Conservation (phyloP, 1,140 invertebrate species). For the Eriocheir sinensis region DNA sequence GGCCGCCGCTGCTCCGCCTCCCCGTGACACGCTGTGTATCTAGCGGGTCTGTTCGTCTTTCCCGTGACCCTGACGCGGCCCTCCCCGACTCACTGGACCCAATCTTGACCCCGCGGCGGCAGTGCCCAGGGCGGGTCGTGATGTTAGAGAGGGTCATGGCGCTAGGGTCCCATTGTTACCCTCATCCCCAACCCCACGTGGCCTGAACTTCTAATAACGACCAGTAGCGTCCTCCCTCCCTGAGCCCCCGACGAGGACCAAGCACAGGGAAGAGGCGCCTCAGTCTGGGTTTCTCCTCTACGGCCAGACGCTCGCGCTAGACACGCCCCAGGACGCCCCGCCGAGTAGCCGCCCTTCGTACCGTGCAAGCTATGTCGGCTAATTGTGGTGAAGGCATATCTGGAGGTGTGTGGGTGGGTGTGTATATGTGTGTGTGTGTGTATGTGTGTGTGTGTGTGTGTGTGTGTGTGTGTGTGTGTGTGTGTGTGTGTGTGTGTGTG, state of each 20-base stretch:
- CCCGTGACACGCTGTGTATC: slow-evolving; percentile 4
- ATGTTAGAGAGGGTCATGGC: not conserved
- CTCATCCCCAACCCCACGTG: not conserved
- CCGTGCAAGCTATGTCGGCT: not conserved
- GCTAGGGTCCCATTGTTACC: not conserved
- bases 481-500: slow-evolving; percentile 57
- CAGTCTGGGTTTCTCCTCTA: not conserved
- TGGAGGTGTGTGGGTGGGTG: slow-evolving; percentile 28
- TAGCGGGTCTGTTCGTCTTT: not conserved
- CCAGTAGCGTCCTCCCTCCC: too few species aligned
- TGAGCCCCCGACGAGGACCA: not conserved
- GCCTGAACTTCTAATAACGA: too few species aligned
- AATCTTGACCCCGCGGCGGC: not conserved
- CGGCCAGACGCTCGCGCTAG: not conserved
- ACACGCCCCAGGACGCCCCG: not conserved
- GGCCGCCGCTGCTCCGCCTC: not conserved
- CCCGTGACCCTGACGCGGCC: not conserved
- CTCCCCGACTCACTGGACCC: not conserved
- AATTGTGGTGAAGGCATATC: not conserved
- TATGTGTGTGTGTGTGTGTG: slow-evolving; percentile 34
- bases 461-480: not conserved
- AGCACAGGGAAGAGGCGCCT: not conserved
- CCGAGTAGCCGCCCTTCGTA: not conserved
- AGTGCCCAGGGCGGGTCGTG: too few species aligned
- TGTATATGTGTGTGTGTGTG: slow-evolving; percentile 53